These are phyloP conservation scores for Sebastes schlegelii DNA, from an alignment of 2,113 vertebrate species.

Conservation along the genomic window DNA sequence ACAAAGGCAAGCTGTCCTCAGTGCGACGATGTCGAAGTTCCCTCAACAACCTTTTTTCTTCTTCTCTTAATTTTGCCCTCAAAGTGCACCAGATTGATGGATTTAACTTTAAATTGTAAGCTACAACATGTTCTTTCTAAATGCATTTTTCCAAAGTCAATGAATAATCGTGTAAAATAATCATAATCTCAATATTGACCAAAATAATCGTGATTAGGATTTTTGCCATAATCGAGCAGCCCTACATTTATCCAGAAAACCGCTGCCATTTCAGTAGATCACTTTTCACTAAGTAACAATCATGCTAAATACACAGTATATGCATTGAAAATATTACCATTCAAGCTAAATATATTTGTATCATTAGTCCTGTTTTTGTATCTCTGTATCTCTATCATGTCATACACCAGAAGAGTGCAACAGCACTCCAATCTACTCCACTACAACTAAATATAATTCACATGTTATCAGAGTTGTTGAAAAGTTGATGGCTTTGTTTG, in stretches of 20 bases:
- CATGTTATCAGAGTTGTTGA: constrained; percentile 30
- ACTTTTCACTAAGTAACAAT: background rate
- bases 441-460: constrained; percentile 21
- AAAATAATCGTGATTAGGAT: too few species aligned
- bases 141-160: too few species aligned
- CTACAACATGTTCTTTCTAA: too few species aligned
- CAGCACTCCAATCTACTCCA: constrained; percentile 35
- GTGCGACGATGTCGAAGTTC: too few species aligned
- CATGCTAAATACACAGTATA: background rate
- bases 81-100: too few species aligned
- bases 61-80: too few species aligned
- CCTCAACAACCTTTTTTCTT: too few species aligned
- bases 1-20: too few species aligned
- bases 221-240: too few species aligned
- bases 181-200: too few species aligned
- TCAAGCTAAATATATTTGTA: background rate
- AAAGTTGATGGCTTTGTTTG: constrained; percentile 34
- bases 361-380: background rate
- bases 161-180: too few species aligned
- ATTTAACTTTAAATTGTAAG: too few species aligned
- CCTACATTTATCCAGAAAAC: background rate
- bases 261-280: background rate
- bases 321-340: background rate
- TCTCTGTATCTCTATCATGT: constrained; percentile 5
- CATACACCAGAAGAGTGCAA: background rate